These are phyloP conservation scores for Hestina assimilis DNA, from an alignment of 1,140 invertebrate species.

Conservation along the genomic window DNA sequence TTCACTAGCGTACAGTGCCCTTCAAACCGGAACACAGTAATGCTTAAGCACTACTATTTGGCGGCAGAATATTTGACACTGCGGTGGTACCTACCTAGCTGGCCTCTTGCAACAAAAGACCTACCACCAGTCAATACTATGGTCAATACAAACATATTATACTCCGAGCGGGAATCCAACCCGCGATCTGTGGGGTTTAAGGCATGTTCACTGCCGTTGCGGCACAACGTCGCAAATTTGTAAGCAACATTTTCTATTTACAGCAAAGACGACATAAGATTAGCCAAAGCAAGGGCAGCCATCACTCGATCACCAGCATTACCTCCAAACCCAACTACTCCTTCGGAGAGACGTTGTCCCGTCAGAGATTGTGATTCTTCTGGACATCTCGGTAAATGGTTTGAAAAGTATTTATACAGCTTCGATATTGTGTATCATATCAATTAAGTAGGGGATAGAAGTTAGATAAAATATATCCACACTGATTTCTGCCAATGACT, in stretches of 20 bases:
- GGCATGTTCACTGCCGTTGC: no score
- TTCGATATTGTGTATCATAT: not conserved
- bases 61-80: no score
- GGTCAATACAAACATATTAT: no score
- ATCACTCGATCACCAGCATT: constrained; percentile 75
- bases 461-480: no score
- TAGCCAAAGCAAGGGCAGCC: constrained; percentile 36
- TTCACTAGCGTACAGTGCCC: no score
- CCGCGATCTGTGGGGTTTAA: no score
- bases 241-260: constrained; percentile 1
- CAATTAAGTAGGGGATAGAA: not conserved
- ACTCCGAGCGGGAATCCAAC: no score
- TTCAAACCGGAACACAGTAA: no score
- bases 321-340: constrained; percentile 30
- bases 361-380: constrained; percentile 92
- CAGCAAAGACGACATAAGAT: constrained; percentile 56
- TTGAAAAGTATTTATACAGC: not conserved
- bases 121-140: not conserved
- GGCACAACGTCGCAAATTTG: not conserved
- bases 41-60: no score
- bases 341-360: constrained; percentile 88
- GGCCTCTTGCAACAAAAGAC: no score
- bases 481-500: no score
- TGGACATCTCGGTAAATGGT: constrained; percentile 86
- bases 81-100: no score